Evolutionary conservation across 2,797 vertebrate species (phyloP).

Genomic region (Catharus ustulatus): DNA sequence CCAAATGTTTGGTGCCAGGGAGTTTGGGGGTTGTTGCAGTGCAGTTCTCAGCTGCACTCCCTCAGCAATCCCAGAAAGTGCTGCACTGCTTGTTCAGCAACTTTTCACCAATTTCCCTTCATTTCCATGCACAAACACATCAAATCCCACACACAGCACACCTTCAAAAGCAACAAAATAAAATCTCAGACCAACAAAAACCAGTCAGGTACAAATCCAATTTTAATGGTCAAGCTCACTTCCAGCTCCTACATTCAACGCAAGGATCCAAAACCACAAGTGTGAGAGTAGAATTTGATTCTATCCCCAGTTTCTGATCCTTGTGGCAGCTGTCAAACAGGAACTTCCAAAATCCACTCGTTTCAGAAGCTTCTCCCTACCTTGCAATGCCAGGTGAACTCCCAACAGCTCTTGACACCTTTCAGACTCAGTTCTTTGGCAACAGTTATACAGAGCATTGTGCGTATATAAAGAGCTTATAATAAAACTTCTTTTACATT

Average conservation of each 20-base stretch:
- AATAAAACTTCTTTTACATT: constrained; percentile 70
- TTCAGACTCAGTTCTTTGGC: constrained; percentile 61
- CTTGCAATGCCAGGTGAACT: background rate
- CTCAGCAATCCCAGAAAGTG: background rate
- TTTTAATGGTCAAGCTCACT: constrained; percentile 62
- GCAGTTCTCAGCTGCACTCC: background rate
- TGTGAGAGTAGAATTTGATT: background rate
- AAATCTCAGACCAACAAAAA: constrained; percentile 24
- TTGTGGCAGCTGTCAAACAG: constrained; percentile 38
- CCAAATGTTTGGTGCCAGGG: background rate
- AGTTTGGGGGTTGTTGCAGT: background rate
- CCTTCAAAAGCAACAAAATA: background rate
- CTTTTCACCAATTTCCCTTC: background rate
- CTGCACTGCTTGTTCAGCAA: background rate
- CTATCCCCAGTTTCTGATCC: background rate
- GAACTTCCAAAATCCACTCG: background rate
- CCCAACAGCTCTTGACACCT: background rate
- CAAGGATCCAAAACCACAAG: constrained; percentile 23
- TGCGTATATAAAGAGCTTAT: constrained; percentile 64
- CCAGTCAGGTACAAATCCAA: constrained; percentile 26
- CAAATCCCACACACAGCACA: background rate
- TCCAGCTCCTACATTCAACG: constrained; percentile 47
- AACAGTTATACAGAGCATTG: constrained; percentile 63
- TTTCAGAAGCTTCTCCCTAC: background rate
- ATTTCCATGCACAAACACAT: background rate